Evolutionary conservation across 2,888 invertebrate species (phyloP), one percentile per base, ranked within the genome.

Genomic region (Cosmorhoe ocellata): DNA sequence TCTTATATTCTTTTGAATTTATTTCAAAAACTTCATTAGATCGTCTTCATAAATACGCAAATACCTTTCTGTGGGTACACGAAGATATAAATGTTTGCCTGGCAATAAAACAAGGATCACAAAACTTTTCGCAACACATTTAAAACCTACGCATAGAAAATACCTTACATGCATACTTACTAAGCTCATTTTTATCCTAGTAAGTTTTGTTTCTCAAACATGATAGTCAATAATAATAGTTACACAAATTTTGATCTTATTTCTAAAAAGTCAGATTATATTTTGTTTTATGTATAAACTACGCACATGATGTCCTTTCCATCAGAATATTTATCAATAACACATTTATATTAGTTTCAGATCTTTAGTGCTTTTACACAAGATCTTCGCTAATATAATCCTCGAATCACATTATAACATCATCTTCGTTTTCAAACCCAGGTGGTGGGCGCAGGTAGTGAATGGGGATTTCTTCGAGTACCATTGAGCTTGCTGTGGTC

Each of bases 311-410:
- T 31, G 28, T 45, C 24, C 24, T 13, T 3, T 27, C 26, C 13
- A 42, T 28, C 18, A 22, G n/a, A 11, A 28, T 11, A 11, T 12
- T 42, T 24, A 24, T 6, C 1, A 42, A 36, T 11, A 31, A 32
- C 31, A 28, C 32, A 30, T 12, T 4, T 4, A 18, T 24, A 32
- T 26, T 10, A 31, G 31, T 26, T 41, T 36, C 10, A 46, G 40
- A 14, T 56, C 28, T 48, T 56, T 51, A 42, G 51, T 46, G 32
- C 7, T 22, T 49, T 61, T 81, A 89, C 66, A 89, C 86, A 63
- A 85, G 72, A 69, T 88, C 86, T 46, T 84, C 84, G 51, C 71
- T 70, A 52, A 79, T 75, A 66, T 84, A 86, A 44, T 75, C 73
- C 52, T 84, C 79, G 66, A 88, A 88, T 88, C 88, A 89, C 61